Conservation (phyloP, 2,888 invertebrate species). For the Capitulum mitella region DNA sequence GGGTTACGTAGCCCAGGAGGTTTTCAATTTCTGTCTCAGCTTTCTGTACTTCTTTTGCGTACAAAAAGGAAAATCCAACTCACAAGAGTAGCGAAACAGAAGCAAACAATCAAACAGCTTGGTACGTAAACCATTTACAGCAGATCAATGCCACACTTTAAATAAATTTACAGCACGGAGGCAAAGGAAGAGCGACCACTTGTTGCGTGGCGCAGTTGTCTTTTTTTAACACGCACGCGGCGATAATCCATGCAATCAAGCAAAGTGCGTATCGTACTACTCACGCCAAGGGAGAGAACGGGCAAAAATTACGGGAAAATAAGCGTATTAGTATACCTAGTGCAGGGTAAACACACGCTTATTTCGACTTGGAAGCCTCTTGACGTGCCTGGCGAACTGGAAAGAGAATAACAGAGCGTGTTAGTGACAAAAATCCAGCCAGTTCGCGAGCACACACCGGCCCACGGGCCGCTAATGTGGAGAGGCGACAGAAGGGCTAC, state of each 20-base stretch:
- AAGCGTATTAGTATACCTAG: slow-evolving; percentile 17
- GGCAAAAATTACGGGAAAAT: not conserved
- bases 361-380: slow-evolving; percentile 11
- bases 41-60: no score
- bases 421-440: not conserved
- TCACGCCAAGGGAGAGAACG: not conserved
- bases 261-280: not conserved
- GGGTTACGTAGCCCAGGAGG: no score
- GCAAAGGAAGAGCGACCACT: no score
- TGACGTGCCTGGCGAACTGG: slow-evolving; percentile 15
- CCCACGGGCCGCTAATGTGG: not conserved
- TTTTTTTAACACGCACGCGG: not conserved
- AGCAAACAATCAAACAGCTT: no score
- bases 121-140: no score
- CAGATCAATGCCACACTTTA: no score
- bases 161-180: no score
- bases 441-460: not conserved
- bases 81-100: no score
- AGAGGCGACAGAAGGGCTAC: not conserved
- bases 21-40: no score
- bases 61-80: no score
- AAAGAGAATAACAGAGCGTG: not conserved
- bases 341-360: slow-evolving; percentile 18
- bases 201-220: no score
- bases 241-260: not conserved